Evolutionary conservation across 1,140 invertebrate species (phyloP), one percentile per base, ranked within the genome.

Genomic region (Philopotamus ludificatus): DNA sequence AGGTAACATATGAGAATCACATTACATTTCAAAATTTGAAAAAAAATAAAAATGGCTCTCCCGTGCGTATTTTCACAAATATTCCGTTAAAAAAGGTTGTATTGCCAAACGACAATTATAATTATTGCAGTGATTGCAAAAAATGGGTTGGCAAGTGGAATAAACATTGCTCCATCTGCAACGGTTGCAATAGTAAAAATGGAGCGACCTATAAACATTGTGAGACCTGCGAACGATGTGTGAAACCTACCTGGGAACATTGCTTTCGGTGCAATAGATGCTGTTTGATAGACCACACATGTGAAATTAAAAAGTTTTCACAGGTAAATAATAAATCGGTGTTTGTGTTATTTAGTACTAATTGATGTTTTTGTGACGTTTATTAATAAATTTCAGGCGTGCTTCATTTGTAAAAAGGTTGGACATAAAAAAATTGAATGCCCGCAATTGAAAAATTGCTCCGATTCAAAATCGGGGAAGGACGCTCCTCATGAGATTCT

Each of bases 11-110:
- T 71, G 85, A 87, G 44, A 90, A 90, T 74, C 89, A 91, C 75
- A 78, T 82, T 21, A 79, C 85, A 42, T 90, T 89, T 74, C 77
- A 84, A 59, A 82, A 83, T 61, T 79, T 78, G 18, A 74, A 78
- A 12, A 81, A 78, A 39, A 79, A 78, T 18, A 79, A 78, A 12
- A 82, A 81, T 66, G 77, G 88, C 0, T 93, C 91, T 0, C 90
- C 91, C 2, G 89, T 95, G 9, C 81, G 93, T 22, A 86, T 95
- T 63, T 95, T 93, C 72, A 94, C 92, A 1, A 94, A 94, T 77
- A 77, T 93, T 49, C 78, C 84, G 10, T 77, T 84, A 0, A 74
- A 81, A 20, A 72, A 82, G 12, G 78, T 91, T 3, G 72, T 83
- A 39, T 75, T 94, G 57, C 72, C 77, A 22, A 79, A 84, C 12